A percentile compares a stretch with the other conserved stretches of the same genome.
Evolutionary conservation across 2,888 invertebrate genomes (phyloP).

Genomic region (Epiblema foenella): DNA sequence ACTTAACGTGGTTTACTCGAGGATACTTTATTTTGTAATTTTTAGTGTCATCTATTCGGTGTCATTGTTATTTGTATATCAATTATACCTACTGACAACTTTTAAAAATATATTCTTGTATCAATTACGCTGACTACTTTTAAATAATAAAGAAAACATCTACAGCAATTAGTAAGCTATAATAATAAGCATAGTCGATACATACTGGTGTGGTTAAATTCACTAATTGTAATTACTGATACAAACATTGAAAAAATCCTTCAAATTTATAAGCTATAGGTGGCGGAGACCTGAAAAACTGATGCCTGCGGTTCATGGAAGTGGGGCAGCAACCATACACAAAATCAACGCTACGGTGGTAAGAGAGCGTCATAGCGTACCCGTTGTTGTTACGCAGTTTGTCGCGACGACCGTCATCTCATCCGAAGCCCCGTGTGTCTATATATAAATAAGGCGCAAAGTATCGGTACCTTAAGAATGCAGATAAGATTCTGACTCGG

Average conservation of each 20-base stretch:
- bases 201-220: background rate
- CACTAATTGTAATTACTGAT: background rate
- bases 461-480: background rate
- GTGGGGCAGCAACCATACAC: too few species aligned
- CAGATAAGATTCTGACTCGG: constrained; percentile 45
- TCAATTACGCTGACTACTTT: background rate
- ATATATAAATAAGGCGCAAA: background rate
- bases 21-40: background rate
- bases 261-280: background rate
- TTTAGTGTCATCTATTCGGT: too few species aligned
- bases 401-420: too few species aligned
- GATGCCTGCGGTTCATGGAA: too few species aligned
- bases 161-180: background rate
- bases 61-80: too few species aligned
- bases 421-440: background rate
- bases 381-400: background rate
- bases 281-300: background rate
- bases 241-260: background rate
- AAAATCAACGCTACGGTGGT: too few species aligned
- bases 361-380: background rate
- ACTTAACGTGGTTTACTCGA: background rate
- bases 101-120: too few species aligned
- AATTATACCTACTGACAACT: too few species aligned
- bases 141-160: background rate
- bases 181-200: background rate